These are phyloP conservation scores for Poeciliopsis infans DNA, from an alignment of 2,797 vertebrate species.

Conservation along the genomic window DNA sequence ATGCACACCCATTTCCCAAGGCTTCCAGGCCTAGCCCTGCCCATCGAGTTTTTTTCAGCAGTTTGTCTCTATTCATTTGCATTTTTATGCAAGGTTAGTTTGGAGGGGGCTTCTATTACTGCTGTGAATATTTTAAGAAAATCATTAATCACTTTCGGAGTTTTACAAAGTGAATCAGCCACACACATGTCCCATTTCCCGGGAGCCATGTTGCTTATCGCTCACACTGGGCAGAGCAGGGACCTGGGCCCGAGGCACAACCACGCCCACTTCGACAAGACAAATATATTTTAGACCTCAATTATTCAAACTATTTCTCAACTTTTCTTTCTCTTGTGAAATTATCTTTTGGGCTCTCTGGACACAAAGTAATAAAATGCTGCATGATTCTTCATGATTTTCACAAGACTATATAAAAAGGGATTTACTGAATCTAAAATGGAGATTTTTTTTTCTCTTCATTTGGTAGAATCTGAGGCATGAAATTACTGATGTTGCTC, in stretches of 20 bases:
- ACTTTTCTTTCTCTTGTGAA: neutral
- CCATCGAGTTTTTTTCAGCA: slow-evolving; percentile 67
- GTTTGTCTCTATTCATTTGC: slow-evolving; percentile 81
- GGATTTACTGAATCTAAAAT: slow-evolving; percentile 10
- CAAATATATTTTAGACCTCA: slow-evolving; percentile 23
- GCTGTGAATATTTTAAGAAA: slow-evolving; percentile 81
- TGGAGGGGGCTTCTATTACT: slow-evolving; percentile 78
- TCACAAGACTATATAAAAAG: slow-evolving; percentile 17
- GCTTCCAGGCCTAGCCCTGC: slow-evolving; percentile 68
- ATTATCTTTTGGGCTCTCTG: slow-evolving; percentile 6
- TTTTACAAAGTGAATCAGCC: slow-evolving; percentile 73
- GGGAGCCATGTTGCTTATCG: slow-evolving; percentile 63
- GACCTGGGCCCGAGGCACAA: slow-evolving; percentile 38
- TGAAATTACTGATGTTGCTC: slow-evolving; percentile 37
- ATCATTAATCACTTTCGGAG: slow-evolving; percentile 80
- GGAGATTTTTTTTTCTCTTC: neutral
- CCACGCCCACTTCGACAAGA: slow-evolving; percentile 45
- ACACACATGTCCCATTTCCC: slow-evolving; percentile 70
- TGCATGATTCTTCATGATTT: slow-evolving; percentile 30
- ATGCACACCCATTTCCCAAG: slow-evolving; percentile 82
- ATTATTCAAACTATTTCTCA: slow-evolving; percentile 14
- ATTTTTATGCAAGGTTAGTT: slow-evolving; percentile 85
- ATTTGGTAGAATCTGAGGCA: slow-evolving; percentile 26
- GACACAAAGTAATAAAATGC: slow-evolving; percentile 10
- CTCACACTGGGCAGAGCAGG: slow-evolving; percentile 55